Evolutionary conservation across 2,113 vertebrate genomes (phyloP).

Genomic region (Australoheros scitulus): DNA sequence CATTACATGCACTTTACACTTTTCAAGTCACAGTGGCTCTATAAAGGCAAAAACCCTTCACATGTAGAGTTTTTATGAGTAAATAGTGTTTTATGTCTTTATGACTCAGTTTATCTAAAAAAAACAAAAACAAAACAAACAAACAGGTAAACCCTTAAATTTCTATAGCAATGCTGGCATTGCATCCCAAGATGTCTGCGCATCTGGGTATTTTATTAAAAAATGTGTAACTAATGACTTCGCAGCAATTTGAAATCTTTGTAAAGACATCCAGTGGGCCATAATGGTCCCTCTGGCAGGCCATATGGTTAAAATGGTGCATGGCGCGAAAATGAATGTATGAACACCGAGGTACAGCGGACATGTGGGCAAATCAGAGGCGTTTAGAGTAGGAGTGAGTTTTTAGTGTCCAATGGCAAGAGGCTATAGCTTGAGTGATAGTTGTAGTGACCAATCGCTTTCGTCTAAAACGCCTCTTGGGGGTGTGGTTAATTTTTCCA

Average conservation of each 20-base stretch:
- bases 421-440: not conserved
- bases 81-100: not conserved
- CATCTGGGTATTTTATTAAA: not conserved
- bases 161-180: not conserved
- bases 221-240: not conserved
- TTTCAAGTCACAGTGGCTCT: not conserved
- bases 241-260: not conserved
- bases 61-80: not conserved
- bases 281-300: not conserved
- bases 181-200: not conserved
- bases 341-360: not conserved
- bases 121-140: no score
- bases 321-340: conserved; percentile 35
- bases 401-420: conserved; percentile 21
- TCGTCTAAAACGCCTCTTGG: fast-evolving
- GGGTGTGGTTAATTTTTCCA: conserved; percentile 1
- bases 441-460: conserved; percentile 9
- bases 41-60: not conserved
- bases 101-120: not conserved
- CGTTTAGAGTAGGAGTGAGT: fast-evolving
- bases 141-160: not conserved
- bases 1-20: not conserved
- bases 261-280: not conserved
- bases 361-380: conserved; percentile 39
- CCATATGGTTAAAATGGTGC: not conserved